Evolutionary conservation across 2,888 invertebrate genomes (phyloP).

Genomic region (Oeneis ivallda): DNA sequence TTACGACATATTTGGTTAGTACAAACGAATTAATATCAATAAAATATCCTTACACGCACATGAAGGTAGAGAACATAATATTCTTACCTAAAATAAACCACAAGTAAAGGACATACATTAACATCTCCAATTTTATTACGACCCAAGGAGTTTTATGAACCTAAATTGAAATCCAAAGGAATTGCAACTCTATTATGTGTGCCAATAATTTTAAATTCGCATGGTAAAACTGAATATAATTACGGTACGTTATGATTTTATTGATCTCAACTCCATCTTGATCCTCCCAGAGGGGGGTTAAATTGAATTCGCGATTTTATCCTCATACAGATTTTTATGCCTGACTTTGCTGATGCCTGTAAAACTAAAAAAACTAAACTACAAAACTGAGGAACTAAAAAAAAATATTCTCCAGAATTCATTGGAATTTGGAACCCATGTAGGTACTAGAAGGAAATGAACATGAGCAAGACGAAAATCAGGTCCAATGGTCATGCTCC

Average conservation of each 20-base stretch:
- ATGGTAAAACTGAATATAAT: slow-evolving; percentile 33
- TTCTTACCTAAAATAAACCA: slow-evolving; percentile 22
- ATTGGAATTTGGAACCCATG: no score
- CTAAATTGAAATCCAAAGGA: not conserved
- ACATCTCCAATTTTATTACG: slow-evolving; percentile 38
- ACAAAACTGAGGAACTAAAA: no score
- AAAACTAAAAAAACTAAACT: not conserved
- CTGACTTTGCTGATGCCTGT: slow-evolving; percentile 38
- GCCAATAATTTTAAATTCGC: slow-evolving; percentile 16
- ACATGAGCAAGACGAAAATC: no score
- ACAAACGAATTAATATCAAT: not conserved
- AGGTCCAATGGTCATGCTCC: no score
- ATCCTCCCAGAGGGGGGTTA: slow-evolving; percentile 43
- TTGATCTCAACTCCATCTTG: slow-evolving; percentile 42
- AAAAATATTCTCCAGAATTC: no score
- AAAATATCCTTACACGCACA: not conserved
- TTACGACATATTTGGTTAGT: no score
- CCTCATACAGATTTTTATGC: slow-evolving; percentile 28
- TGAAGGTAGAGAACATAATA: not conserved
- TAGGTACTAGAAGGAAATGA: no score
- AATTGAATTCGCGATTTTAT: slow-evolving; percentile 42
- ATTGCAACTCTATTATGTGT: not conserved
- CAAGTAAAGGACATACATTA: slow-evolving; percentile 25
- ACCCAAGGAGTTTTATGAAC: slow-evolving; percentile 34
- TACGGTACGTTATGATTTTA: slow-evolving; percentile 41